Evolutionary conservation across 2,888 invertebrate species (phyloP).

Genomic region (Parochlus steinenii): DNA sequence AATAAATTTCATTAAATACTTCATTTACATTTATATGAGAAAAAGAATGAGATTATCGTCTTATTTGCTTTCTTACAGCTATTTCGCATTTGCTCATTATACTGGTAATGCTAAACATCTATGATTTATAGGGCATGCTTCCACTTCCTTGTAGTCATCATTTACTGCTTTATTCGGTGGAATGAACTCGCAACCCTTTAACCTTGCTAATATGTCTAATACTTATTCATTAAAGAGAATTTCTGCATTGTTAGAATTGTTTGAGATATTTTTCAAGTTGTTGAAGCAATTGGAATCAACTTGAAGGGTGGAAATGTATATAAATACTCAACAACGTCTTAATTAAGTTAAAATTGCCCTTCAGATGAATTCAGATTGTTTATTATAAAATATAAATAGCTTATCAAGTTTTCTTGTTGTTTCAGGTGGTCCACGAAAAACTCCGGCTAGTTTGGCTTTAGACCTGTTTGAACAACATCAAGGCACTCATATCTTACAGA

Average conservation of each 20-base stretch:
- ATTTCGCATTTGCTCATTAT: background rate
- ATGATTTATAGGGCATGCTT: conserved; percentile 1
- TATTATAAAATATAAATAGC: conserved; percentile 9
- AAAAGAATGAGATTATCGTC: conserved; percentile 1
- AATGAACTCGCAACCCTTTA: background rate
- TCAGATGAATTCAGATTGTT: background rate
- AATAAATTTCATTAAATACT: conserved; percentile 8
- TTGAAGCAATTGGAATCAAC: too few species aligned
- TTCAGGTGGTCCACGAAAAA: conserved; percentile 52
- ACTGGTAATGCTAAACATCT: background rate
- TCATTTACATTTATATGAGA: conserved; percentile 13
- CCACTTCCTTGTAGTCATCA: background rate
- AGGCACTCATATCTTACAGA: conserved; percentile 93
- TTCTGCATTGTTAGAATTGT: too few species aligned
- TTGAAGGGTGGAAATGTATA: too few species aligned
- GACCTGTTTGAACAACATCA: conserved; percentile 92
- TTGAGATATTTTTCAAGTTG: too few species aligned
- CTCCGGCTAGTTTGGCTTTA: conserved; percentile 56
- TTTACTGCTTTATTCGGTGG: background rate
- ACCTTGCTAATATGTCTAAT: background rate
- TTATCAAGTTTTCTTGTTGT: conserved; percentile 26
- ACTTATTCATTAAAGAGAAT: background rate
- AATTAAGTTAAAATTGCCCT: conserved; percentile 6
- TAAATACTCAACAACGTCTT: conserved; percentile 8
- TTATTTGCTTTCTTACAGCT: too few species aligned